Evolutionary conservation across 1,140 invertebrate species (phyloP).

Genomic region (Ganaspis sp.): DNA sequence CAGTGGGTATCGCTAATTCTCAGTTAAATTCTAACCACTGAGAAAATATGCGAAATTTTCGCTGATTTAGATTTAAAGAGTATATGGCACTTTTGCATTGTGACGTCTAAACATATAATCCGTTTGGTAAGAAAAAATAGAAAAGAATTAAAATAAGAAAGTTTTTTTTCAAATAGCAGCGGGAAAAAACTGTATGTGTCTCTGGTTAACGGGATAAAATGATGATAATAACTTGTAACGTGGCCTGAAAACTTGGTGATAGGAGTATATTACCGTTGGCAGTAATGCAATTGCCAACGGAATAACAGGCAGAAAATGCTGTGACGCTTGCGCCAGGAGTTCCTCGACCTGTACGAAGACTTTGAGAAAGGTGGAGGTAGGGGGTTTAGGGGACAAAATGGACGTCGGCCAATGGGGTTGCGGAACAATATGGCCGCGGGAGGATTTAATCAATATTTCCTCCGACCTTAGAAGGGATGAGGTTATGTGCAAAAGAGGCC

Average conservation of each 20-base stretch:
- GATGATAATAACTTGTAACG: constrained; percentile 35
- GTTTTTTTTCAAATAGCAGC: background rate
- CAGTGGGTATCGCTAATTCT: no score
- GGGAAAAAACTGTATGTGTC: background rate
- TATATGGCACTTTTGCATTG: no score
- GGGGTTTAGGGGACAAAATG: constrained; percentile 69
- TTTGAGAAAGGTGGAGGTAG: constrained; percentile 45
- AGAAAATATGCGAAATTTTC: no score
- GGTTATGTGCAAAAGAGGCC: constrained; percentile 24
- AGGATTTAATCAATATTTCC: constrained; percentile 76
- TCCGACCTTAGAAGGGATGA: constrained; percentile 44
- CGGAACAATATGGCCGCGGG: constrained; percentile 71
- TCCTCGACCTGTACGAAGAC: constrained; percentile 23
- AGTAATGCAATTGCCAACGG: constrained; percentile 63
- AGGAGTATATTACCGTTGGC: constrained; percentile 45
- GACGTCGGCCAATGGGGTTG: constrained; percentile 70
- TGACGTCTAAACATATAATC: background rate
- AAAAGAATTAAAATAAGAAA: background rate
- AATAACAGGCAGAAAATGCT: constrained; percentile 65
- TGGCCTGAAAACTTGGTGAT: constrained; percentile 35
- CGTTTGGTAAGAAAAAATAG: background rate
- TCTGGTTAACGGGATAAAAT: constrained; percentile 35
- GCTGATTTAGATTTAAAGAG: no score
- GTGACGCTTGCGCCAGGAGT: constrained; percentile 62
- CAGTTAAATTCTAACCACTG: no score